Evolutionary conservation across 2,797 vertebrate genomes (phyloP), one percentile per base, ranked within the genome.

Genomic region (Anas flavirostris): DNA sequence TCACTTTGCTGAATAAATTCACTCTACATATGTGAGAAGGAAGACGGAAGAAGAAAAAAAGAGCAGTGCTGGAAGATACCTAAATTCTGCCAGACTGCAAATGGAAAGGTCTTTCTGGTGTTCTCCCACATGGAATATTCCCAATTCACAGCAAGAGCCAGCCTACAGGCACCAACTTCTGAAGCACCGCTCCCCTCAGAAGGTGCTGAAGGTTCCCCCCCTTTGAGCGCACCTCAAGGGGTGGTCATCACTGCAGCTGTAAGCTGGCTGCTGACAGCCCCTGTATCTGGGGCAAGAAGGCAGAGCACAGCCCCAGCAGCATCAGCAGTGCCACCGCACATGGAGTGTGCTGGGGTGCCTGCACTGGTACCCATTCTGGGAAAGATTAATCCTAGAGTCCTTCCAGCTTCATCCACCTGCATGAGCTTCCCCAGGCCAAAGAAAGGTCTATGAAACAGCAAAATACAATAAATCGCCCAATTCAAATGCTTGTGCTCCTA

Each of bases 281-380:
- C 7, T 2, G 5, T n/a, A 8, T 16, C 7, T 2, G 10, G 16
- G 25, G 28, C 23, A 50, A 13, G 48, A 7, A 12, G 50, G 22
- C 44, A 13, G n/a, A 60, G 2, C 60, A 19, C 39, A 69, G 44
- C 16, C 17, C 16, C 29, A 33, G 22, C 1, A 11, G 66, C 68
- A 12, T 0, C 26, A 5, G 15, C 1, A 1, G 29, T 25, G 11
- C 17, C 0, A 1, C 26, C 7, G 10, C 37, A 69, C 7, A 31
- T 7, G 41, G 13, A 55, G 85, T 6, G 26, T 2, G 12, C 37
- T 18, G 10, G 37, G 52, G 26, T 48, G 44, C 12, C 62, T 83
- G 6, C 0, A 5, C 58, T 69, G 37, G 9, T 58, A 28, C 37
- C 55, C 7, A 9, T 8, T 80, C 66, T 55, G 41, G 16, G 25